phyloP scores from a whole-genome alignment of 2,888 invertebrate genomes.

The Ryuthela nishihirai region DNA sequence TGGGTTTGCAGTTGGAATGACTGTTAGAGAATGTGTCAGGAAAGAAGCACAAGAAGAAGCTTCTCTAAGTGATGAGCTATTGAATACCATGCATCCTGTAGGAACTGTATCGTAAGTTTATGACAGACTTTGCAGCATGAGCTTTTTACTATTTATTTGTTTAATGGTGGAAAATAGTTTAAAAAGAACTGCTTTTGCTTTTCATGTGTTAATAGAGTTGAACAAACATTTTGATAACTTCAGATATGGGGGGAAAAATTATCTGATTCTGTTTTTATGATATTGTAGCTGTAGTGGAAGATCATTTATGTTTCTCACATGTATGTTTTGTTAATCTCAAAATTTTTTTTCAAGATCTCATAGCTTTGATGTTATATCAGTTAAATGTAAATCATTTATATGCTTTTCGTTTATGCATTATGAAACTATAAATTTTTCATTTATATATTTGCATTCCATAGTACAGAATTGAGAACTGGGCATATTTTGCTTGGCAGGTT shows the following conservation, averaged over 20 bases:
- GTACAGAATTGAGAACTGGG: no score
- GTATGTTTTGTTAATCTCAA: no score
- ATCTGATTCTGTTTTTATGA: no score
- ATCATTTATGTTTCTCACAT: no score
- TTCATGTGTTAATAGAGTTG: neutral
- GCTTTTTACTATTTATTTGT: no score
- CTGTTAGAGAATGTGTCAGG: conserved; percentile 80
- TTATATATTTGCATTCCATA: no score
- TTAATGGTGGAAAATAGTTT: no score
- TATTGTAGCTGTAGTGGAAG: no score
- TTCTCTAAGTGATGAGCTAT: conserved; percentile 73
- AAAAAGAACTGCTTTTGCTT: neutral
- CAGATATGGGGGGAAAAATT: neutral
- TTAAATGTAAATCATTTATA: neutral
- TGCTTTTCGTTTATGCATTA: no score
- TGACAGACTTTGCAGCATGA: neutral
- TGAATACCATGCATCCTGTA: conserved; percentile 68
- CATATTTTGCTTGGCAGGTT: no score
- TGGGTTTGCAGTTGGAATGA: conserved; percentile 82
- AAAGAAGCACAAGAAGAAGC: conserved; percentile 95
- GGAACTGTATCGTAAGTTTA: conserved; percentile 73
- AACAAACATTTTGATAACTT: neutral
- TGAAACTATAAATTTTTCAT: no score
- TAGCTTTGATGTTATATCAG: neutral
- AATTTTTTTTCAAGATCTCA: neutral